Conservation (phyloP, 2,113 vertebrate genomes). For the Butorides virescens region DNA sequence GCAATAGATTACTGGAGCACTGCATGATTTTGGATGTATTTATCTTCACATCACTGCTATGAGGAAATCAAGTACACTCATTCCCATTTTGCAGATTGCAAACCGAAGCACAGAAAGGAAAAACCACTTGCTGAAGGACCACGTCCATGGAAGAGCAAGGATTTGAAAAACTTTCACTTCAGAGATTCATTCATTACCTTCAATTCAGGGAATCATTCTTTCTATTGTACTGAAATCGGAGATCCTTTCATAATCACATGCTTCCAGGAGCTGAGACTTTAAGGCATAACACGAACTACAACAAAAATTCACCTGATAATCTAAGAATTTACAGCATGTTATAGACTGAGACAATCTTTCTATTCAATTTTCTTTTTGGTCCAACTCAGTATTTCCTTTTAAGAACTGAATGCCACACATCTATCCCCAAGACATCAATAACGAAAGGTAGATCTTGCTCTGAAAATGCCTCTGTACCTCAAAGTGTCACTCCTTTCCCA, state of each 20-base stretch:
- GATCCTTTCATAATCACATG: not conserved
- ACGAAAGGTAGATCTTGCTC: not conserved
- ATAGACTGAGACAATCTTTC: not conserved
- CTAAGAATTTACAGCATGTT: not conserved
- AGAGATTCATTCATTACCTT: not conserved
- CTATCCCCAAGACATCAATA: not conserved
- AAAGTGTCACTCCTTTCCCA: not conserved
- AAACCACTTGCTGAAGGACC: not conserved
- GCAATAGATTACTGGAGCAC: not conserved
- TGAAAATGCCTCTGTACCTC: not conserved
- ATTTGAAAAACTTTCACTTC: not conserved
- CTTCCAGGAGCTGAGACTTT: not conserved
- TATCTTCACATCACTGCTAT: not conserved
- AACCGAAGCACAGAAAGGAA: not conserved
- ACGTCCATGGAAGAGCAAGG: not conserved
- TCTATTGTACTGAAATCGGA: not conserved
- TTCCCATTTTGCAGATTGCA: not conserved
- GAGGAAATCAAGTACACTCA: conserved; percentile 13
- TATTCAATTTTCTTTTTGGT: not conserved
- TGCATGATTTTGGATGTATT: not conserved
- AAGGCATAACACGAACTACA: not conserved
- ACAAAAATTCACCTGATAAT: not conserved
- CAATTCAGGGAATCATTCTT: not conserved
- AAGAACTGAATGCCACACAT: not conserved
- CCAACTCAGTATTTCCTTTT: not conserved